phyloP scores from a whole-genome alignment of 2,113 vertebrate species.

The Sciurus niger region DNA sequence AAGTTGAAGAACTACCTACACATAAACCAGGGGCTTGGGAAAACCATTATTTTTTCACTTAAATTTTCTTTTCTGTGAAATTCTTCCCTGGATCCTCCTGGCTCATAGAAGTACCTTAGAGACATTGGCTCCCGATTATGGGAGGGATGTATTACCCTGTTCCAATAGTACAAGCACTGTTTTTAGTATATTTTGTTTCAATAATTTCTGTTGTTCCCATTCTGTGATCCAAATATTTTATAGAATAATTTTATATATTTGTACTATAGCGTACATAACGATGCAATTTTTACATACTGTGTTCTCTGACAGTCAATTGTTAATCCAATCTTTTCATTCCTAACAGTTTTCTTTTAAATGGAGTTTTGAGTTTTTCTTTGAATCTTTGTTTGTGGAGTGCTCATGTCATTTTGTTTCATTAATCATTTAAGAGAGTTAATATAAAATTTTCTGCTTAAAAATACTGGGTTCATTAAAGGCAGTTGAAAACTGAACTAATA shows the following conservation, averaged over 20 bases:
- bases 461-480: neutral
- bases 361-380: neutral
- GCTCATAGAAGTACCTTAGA: neutral
- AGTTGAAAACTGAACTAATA: neutral
- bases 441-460: neutral
- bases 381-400: neutral
- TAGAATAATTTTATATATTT: neutral
- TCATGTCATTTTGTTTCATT: neutral
- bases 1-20: neutral
- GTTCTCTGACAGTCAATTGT: neutral
- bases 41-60: neutral
- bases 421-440: neutral
- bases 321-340: neutral
- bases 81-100: neutral
- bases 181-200: neutral
- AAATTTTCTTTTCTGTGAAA: neutral
- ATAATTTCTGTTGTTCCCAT: neutral
- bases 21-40: neutral
- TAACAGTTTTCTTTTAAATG: neutral
- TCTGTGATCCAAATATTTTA: neutral
- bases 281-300: neutral
- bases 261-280: too few relatives aligned
- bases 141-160: accelerated
- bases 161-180: neutral
- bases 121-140: neutral